phyloP scores from a whole-genome alignment of 2,888 invertebrate species.

The Rhaphigaster nebulosa region DNA sequence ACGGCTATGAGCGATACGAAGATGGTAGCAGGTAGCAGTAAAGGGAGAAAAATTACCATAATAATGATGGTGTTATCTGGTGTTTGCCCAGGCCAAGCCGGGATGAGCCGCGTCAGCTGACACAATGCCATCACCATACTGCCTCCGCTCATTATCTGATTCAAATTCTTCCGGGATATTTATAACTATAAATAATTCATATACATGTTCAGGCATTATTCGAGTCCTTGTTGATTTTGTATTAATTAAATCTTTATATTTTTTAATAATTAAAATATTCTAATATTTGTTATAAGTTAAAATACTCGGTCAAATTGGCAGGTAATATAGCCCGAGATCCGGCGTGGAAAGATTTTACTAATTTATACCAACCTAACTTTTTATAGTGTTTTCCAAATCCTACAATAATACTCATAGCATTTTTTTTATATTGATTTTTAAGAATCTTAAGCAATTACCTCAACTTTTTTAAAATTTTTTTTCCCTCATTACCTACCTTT shows the following conservation, averaged over 20 bases:
- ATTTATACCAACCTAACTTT: too few species aligned
- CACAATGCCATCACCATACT: background rate
- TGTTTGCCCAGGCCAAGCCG: constrained; percentile 46
- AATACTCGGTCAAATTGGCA: background rate
- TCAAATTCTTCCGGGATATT: background rate
- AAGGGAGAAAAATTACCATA: constrained; percentile 35
- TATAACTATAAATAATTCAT: background rate
- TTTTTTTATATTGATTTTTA: too few species aligned
- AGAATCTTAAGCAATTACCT: too few species aligned
- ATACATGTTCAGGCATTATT: background rate
- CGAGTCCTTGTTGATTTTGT: background rate
- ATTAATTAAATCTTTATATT: background rate
- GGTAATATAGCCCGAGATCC: background rate
- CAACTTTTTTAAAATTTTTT: too few species aligned
- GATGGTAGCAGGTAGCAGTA: background rate
- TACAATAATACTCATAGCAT: too few species aligned
- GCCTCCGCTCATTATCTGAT: background rate
- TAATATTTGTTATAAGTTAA: background rate
- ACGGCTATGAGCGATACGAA: background rate
- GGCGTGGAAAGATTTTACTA: too few species aligned
- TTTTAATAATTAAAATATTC: background rate
- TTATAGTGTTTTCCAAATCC: too few species aligned
- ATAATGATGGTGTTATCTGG: constrained; percentile 52
- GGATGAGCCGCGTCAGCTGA: background rate
- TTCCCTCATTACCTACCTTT: too few species aligned